Evolutionary conservation across 2,797 vertebrate genomes (phyloP), one percentile per base, ranked within the genome.

Genomic region (Premnoplex brunnescens): DNA sequence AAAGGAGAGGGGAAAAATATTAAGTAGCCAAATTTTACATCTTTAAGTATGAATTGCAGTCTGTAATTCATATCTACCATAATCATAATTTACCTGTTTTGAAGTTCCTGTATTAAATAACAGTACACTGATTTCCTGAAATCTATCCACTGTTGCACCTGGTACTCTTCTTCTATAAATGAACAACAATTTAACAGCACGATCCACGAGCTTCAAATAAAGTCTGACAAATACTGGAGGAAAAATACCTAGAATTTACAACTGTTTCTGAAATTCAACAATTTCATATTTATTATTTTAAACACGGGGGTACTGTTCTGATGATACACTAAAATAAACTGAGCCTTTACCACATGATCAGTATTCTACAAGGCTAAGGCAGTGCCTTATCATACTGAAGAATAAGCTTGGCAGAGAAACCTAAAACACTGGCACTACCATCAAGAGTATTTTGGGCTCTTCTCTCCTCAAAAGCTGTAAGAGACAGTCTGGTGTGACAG

Each of bases 381-480:
- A 56, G 10, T 44, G 76, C 41, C 49, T 73, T 46, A 73, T 68
- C 34, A 52, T 23, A 39, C 13, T 43, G 34, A 91, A 62, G 28
- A 74, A 43, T 27, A 91, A 68, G 32, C 17, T 67, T 74, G 60
- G 32, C 64, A 69, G 28, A 10, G 49, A 89, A 89, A 71, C 5
- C 36, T 67, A 91, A 85, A 80, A 89, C 41, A 24, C 11, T 34
- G 72, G 60, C 54, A 95, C 23, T 32, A 52, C 15, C 15, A 82
- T 19, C 0, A 2, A 66, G 22, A 79, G 26, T 59, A 90, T 69
- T 88, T 73, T 32, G 36, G 12, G 43, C 9, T 92, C 24, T 56
- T 60, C 69, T 44, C 51, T 83, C 73, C 68, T 72, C 64, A 85
- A 89, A 93, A 92, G 62, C 28, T 66, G 19, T 44, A 72, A 74